Evolutionary conservation across 1,140 invertebrate genomes (phyloP).

Genomic region (Yoshiicerus persimilis): DNA sequence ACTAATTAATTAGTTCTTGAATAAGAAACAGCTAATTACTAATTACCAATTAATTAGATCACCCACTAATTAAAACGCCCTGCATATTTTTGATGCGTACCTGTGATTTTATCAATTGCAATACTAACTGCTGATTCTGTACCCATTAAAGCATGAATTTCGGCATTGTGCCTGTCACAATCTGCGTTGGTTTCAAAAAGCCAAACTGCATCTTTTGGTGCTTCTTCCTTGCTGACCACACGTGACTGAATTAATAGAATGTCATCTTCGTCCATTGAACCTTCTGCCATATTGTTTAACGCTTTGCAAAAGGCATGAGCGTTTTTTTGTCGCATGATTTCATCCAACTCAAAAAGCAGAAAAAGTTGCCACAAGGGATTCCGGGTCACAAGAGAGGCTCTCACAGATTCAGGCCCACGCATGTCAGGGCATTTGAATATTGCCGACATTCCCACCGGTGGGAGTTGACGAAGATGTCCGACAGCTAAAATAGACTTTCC

Average conservation of each 20-base stretch:
- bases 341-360: conserved; percentile 8
- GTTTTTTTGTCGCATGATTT: conserved; percentile 36
- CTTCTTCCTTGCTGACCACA: neutral
- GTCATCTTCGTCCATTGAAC: neutral
- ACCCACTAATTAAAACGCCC: too few species aligned
- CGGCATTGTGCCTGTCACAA: neutral
- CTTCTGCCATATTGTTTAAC: conserved; percentile 24
- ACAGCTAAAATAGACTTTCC: conserved; percentile 45
- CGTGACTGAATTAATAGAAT: neutral
- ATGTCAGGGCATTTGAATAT: too few species aligned
- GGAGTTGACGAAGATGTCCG: conserved; percentile 49
- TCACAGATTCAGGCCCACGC: too few species aligned
- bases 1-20: too few species aligned
- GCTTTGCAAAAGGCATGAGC: conserved; percentile 1
- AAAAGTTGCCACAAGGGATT: conserved; percentile 22
- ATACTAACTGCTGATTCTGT: neutral
- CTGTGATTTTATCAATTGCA: neutral
- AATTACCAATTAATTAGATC: too few species aligned
- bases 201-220: neutral
- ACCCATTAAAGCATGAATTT: neutral
- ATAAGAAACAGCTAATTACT: too few species aligned
- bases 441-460: too few species aligned
- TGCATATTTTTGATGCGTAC: too few species aligned
- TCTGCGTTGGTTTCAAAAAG: conserved; percentile 8
- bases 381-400: too few species aligned